Evolutionary conservation across 1,140 invertebrate species (phyloP), one percentile per base, ranked within the genome.

Genomic region (Cotesia chilonis): DNA sequence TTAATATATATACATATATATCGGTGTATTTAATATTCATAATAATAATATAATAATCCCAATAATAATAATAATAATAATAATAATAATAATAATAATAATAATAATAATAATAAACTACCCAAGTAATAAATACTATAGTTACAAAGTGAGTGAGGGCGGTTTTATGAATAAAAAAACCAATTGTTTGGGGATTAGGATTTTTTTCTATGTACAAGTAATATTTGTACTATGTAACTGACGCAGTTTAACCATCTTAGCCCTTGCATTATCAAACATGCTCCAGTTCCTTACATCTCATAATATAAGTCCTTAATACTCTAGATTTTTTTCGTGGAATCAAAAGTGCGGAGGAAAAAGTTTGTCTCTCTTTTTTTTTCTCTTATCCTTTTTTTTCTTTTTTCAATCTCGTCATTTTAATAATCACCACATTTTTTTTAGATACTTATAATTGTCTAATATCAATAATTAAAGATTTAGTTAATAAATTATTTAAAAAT

Each of bases 71-170:
- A 41, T 41, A 41, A 41, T 41, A 41, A 41, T 41, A 41, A 41
- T 41, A 41, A 41, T 41, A 41, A 41, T 41, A 41, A 41, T 41
- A 41, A 41, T 41, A 41, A 7, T 41, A 41, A 41, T 41, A 9
- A 41, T 41, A 41, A 2, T 41, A 41, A 41, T 41, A 41, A 6
- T 41, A 85, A 14, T 14, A 14, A 14, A 84, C 85, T 87, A 87
- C 84, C 85, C 86, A 87, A 85, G 83, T 87, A 87, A 87, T 87
- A 87, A 87, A 87, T 87, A 87, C 85, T 87, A 87, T 87, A 87
- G 83, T 86, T 87, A 87, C 85, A 85, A 81, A 84, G 81, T 84
- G 81, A 86, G 83, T 85, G 82, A 85, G 79, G 78, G 82, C 79
- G 80, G n/a, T 63, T 71, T 51, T 55, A 37, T 86, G 80, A 84